Evolutionary conservation across 2,797 vertebrate species (phyloP), one percentile per base, ranked within the genome.

Genomic region (Triplophysa bombifrons): DNA sequence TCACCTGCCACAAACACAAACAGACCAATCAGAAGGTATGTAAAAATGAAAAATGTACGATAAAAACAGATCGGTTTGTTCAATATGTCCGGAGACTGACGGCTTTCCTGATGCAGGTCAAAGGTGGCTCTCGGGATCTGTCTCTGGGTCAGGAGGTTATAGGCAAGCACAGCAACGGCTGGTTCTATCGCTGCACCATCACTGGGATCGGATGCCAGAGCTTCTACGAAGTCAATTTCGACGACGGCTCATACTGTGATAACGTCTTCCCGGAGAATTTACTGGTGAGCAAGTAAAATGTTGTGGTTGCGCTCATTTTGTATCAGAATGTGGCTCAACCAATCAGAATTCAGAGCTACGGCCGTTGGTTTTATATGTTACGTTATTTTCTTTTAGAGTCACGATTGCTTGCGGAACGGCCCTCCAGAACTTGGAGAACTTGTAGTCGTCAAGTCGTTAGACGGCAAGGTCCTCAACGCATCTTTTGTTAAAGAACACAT

Each of bases 191-290:
- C 83, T 97, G 97, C 78, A 94, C 90, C 74, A 92, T 99, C 85
- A 96, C 99, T 0, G 98, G 97, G 84, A 91, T 88, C 27, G 94
- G 93, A 1, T 93, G 94, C 0, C 98, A 98, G 90, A 96, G 92
- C 2, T 95, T 94, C 92, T 98, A 96, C 10, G 98, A 99, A 85
- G 96, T 99, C 34, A 98, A 98, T 91, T 99, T 96, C 0, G 96
- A 98, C 0, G 96, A 99, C 0, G 98, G 97, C 8, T 98, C 98
- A 0, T 99, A 98, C 91, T 97, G 96, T 0, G 96, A 99, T 92
- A 99, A 99, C 85, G 84, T 99, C 16, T 93, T 95, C 85, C 98
- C 98, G 0, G 98, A 99, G 89, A 98, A 96, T 88, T 89, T 99
- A 70, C 82, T 94, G 2, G 98, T 99, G 90, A 95, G 98, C 64